Evolutionary conservation across 2,888 invertebrate genomes (phyloP).

Genomic region (Penaeus monodon): DNA sequence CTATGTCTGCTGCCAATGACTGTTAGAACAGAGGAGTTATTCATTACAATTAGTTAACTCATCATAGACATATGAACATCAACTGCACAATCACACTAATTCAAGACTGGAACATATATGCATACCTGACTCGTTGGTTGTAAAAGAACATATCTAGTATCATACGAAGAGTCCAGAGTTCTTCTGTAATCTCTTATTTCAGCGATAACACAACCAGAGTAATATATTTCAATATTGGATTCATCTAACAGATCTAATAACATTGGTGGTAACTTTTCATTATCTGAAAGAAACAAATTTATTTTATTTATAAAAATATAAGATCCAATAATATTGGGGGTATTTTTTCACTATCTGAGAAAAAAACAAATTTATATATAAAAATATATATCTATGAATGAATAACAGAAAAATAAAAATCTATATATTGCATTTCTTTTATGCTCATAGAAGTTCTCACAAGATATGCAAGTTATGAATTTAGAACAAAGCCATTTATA

Average conservation of each 20-base stretch:
- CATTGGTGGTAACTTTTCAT: slow-evolving; percentile 89
- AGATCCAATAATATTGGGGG: slow-evolving; percentile 88
- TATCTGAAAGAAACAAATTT: slow-evolving; percentile 73
- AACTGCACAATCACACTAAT: not conserved
- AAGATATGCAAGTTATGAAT: too few species aligned
- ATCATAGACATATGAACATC: not conserved
- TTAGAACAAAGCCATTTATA: too few species aligned
- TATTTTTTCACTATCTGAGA: slow-evolving; percentile 84
- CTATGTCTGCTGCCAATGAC: slow-evolving; percentile 76
- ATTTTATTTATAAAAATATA: too few species aligned
- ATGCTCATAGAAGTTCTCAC: too few species aligned
- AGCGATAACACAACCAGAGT: slow-evolving; percentile 91
- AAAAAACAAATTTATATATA: not conserved
- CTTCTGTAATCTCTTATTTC: slow-evolving; percentile 88
- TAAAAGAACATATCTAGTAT: slow-evolving; percentile 61
- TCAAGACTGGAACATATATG: not conserved
- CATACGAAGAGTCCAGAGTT: slow-evolving; percentile 64
- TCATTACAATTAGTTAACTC: not conserved
- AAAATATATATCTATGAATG: too few species aligned
- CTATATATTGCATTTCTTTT: too few species aligned
- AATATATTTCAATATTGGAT: slow-evolving; percentile 80
- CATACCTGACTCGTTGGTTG: slow-evolving; percentile 64
- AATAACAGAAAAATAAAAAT: too few species aligned
- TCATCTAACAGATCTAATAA: slow-evolving; percentile 84
- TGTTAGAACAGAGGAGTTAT: slow-evolving; percentile 18